Evolutionary conservation across 2,113 vertebrate species (phyloP), one percentile per base, ranked within the genome.

Genomic region (Elephas maximus): DNA sequence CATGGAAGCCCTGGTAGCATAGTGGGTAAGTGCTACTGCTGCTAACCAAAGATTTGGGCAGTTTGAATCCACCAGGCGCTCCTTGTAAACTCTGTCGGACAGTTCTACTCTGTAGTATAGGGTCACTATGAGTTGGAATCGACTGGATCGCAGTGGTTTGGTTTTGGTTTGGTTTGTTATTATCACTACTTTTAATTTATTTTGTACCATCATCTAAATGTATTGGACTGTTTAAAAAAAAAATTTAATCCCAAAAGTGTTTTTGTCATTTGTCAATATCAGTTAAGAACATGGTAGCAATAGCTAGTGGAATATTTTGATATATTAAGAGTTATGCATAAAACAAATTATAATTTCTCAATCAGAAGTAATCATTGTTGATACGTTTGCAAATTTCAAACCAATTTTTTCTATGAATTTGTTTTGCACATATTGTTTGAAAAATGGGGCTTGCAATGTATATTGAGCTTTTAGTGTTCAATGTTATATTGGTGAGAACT

Each of bases 391-490:
- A 95, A 73, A 85, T 91, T 84, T 77, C 21, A 37, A 77, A 88
- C 9, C 23, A 33, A 24, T 30, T 37, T 80, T 95, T 71, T 62
- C 48, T 81, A 20, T 88, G 65, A 76, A 23, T 73, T 23, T 45
- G 51, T 85, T 80, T 57, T 74, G 15, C 44, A 51, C 7, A 78
- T 79, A 79, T 92, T 96, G 8, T 87, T 93, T 83, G 77, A 83
- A 93, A 89, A 83, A 15, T 93, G 10, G 26, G 11, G 2, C 10
- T 93, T 69, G 84, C 48, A 84, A 69, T 48, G 5, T 24, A 3
- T 82, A 78, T 88, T 8, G 63, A 80, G 28, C 21, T 90, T 95
- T 85, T 65, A 53, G 28, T 82, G 63, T 96, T 88, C 41, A 84
- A 15, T 84, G 33, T 69, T 93, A 7, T 62, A 11, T 67, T 87